Conservation (phyloP, 2,797 vertebrate species). For the Clangula hyemalis region DNA sequence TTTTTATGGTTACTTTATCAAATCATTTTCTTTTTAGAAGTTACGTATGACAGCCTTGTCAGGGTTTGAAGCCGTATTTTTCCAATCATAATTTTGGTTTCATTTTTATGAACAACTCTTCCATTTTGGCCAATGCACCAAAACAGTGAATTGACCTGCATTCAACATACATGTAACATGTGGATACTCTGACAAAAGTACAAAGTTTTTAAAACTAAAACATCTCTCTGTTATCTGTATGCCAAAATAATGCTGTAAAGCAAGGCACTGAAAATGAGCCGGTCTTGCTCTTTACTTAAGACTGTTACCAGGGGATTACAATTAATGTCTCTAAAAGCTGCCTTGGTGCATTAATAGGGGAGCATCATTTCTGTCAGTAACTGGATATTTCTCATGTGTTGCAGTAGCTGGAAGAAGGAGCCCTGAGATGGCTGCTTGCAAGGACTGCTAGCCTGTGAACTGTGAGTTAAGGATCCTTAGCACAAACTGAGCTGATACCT, state of each 20-base stretch:
- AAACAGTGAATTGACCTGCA: neutral
- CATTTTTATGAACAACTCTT: neutral
- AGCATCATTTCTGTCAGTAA: neutral
- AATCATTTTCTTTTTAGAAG: neutral
- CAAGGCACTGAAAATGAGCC: neutral
- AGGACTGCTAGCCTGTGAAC: neutral
- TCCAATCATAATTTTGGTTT: neutral
- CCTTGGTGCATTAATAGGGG: neutral
- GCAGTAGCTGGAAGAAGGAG: neutral
- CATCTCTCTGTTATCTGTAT: neutral
- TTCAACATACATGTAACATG: neutral
- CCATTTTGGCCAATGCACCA: neutral
- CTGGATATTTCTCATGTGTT: neutral
- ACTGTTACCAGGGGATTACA: rapidly evolving
- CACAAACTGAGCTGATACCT: neutral
- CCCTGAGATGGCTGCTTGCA: rapidly evolving
- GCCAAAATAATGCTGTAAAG: neutral
- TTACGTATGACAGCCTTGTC: neutral
- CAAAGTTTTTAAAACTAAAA: neutral
- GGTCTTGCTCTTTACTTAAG: rapidly evolving
- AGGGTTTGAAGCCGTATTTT: neutral
- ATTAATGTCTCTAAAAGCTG: neutral
- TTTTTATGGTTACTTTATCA: neutral
- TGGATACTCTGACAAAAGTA: neutral
- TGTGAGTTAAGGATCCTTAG: neutral